These are phyloP conservation scores for Aphaenogaster ashmeadi DNA, from an alignment of 1,140 invertebrate genomes.

Conservation along the genomic window DNA sequence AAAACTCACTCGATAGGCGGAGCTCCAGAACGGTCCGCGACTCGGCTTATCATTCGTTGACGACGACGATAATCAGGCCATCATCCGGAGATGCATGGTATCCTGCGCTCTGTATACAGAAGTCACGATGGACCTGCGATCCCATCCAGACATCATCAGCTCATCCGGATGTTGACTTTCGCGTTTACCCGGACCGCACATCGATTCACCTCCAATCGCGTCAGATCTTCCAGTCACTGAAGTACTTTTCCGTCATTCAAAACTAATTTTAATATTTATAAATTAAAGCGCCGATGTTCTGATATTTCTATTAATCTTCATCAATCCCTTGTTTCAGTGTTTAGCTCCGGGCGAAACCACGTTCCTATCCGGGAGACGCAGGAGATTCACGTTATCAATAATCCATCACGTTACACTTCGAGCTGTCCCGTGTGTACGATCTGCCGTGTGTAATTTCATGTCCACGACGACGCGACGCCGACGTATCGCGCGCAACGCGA, in stretches of 20 bases:
- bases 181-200: background rate
- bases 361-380: background rate
- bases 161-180: background rate
- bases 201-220: background rate
- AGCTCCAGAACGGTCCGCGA: background rate
- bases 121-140: background rate
- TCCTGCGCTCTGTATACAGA: background rate
- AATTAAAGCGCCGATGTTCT: background rate
- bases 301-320: background rate
- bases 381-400: background rate
- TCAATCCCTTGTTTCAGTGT: background rate
- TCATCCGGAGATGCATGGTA: background rate
- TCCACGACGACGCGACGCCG: conserved; percentile 5
- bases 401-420: background rate
- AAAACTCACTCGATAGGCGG: background rate
- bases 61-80: background rate
- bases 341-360: background rate
- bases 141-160: background rate
- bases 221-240: background rate
- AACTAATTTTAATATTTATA: background rate
- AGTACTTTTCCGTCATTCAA: background rate
- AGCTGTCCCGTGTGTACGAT: background rate
- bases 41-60: background rate
- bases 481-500: conserved; percentile 4
- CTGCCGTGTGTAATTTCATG: conserved; percentile 15